A percentile compares a stretch with the other conserved stretches of the same genome.
Conservation (phyloP, 1,140 invertebrate genomes). For the Ceratosolen solmsi region DNA sequence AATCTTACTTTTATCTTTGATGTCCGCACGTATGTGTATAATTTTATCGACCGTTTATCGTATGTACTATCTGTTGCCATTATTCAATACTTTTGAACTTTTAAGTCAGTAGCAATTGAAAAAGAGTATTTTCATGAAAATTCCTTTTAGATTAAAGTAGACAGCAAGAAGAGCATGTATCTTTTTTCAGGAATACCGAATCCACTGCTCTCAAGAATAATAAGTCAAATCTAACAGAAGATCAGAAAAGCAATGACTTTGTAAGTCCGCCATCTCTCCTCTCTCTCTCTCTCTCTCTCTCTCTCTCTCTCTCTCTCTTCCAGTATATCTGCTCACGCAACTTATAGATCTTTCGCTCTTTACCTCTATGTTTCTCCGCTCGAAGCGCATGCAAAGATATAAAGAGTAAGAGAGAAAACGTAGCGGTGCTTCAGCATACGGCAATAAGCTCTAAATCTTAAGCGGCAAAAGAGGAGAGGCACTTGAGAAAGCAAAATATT, state of each 20-base stretch:
- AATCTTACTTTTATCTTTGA: no score
- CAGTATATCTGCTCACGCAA: no score
- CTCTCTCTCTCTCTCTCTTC: no score
- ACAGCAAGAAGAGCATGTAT: background rate
- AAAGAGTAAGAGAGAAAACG: background rate
- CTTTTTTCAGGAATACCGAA: background rate
- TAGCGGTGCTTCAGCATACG: background rate
- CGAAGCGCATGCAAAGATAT: conserved; percentile 31
- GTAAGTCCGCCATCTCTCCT: background rate
- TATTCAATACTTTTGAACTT: background rate
- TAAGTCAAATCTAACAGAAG: conserved; percentile 42
- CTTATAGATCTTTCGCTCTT: no score
- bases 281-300: no score
- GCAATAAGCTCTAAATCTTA: conserved; percentile 42
- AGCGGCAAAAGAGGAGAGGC: conserved; percentile 28
- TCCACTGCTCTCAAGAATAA: conserved; percentile 14
- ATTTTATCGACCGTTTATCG: background rate
- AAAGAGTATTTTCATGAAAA: background rate
- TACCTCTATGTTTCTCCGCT: no score
- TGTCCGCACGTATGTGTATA: background rate
- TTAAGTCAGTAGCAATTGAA: background rate
- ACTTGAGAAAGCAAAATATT: conserved; percentile 52
- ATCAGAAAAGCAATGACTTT: conserved; percentile 34
- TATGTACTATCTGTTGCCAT: background rate
- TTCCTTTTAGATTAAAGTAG: background rate